phyloP scores from a whole-genome alignment of 2,797 vertebrate genomes.

The Epinephelus awoara region DNA sequence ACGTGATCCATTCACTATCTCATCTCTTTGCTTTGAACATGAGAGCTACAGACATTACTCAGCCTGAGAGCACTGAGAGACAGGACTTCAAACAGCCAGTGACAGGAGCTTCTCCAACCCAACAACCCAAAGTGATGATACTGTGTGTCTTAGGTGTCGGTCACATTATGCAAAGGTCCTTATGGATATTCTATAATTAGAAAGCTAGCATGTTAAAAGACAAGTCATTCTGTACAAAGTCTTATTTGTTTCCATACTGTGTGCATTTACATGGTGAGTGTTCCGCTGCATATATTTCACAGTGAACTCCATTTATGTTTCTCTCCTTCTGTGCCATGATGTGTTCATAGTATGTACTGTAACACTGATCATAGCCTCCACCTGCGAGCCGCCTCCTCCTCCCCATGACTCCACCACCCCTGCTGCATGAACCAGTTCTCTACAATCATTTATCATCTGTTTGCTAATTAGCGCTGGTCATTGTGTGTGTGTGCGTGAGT shows the following conservation, averaged over 20 bases:
- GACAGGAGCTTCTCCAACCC: constrained; percentile 26
- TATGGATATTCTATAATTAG: constrained; percentile 1
- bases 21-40: constrained; percentile 36
- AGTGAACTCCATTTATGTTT: constrained; percentile 26
- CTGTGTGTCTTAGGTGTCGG: constrained; percentile 7
- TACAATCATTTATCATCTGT: constrained; percentile 49
- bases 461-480: constrained; percentile 35
- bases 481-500: neutral
- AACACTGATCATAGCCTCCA: constrained; percentile 32
- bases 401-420: neutral
- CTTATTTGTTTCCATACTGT: neutral
- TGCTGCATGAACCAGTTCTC: constrained; percentile 44
- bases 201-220: constrained; percentile 7
- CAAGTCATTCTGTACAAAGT: neutral
- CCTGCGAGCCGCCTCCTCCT: constrained; percentile 37
- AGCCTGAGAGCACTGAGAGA: constrained; percentile 20
- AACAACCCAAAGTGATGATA: neutral
- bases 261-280: neutral
- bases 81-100: constrained; percentile 50
- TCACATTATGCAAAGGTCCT: constrained; percentile 9
- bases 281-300: constrained; percentile 17
- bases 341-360: constrained; percentile 8
- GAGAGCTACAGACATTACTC: constrained; percentile 29
- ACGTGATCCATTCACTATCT: constrained; percentile 8
- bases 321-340: neutral